Evolutionary conservation across 1,140 invertebrate species (phyloP).

Genomic region (Leptinotarsa undecemlineata): DNA sequence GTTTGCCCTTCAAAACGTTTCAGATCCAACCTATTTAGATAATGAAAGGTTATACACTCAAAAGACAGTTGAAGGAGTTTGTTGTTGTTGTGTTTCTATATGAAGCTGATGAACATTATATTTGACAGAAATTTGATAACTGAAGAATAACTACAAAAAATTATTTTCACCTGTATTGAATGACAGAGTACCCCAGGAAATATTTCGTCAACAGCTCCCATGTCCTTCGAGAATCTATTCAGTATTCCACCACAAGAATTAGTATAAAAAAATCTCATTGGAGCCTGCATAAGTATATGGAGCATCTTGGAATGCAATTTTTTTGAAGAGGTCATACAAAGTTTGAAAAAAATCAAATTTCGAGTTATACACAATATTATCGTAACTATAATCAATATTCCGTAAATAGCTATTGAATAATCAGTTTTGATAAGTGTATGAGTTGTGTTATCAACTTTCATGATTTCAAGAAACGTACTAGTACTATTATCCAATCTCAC

Average conservation of each 20-base stretch:
- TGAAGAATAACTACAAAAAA: too few species aligned
- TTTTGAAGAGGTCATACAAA: slow-evolving; percentile 76
- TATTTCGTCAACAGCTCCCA: slow-evolving; percentile 72
- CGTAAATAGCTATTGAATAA: slow-evolving; percentile 53
- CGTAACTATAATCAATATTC: slow-evolving; percentile 48
- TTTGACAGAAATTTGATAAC: too few species aligned
- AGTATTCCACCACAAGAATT: slow-evolving; percentile 67
- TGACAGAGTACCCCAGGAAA: not conserved
- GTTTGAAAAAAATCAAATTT: slow-evolving; percentile 73
- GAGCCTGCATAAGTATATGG: slow-evolving; percentile 55
- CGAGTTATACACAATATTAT: slow-evolving; percentile 56
- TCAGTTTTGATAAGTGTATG: slow-evolving; percentile 38
- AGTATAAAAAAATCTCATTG: slow-evolving; percentile 74
- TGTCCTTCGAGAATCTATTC: slow-evolving; percentile 78
- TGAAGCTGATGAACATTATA: too few species aligned
- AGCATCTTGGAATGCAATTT: slow-evolving; percentile 80
- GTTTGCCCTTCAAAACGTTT: too few species aligned
- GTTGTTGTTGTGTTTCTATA: too few species aligned
- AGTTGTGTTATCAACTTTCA: slow-evolving; percentile 27
- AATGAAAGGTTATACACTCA: too few species aligned
- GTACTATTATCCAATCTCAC: too few species aligned
- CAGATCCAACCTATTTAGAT: too few species aligned
- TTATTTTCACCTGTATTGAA: not conserved
- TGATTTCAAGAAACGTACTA: slow-evolving; percentile 29
- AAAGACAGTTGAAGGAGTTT: too few species aligned